phyloP scores from a whole-genome alignment of 2,113 vertebrate species.

The Porphyrio hochstetteri region DNA sequence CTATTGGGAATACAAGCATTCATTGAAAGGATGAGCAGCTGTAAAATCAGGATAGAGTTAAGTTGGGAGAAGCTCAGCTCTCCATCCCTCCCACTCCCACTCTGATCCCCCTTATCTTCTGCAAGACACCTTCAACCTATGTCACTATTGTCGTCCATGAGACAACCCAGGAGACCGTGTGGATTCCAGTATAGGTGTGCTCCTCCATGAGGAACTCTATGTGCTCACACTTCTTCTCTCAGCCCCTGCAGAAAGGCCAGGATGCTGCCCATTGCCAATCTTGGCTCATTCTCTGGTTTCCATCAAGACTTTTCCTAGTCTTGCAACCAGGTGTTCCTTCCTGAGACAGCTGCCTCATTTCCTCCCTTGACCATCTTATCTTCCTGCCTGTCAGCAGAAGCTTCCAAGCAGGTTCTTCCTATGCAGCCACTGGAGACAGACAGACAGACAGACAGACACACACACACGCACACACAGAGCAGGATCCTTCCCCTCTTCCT shows the following conservation, averaged over 20 bases:
- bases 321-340: background rate
- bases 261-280: background rate
- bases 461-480: background rate
- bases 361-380: background rate
- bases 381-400: background rate
- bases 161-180: background rate
- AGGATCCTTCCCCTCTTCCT: background rate
- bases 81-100: background rate
- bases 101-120: background rate
- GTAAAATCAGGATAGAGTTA: background rate
- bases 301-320: background rate
- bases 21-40: background rate
- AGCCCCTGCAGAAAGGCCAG: background rate
- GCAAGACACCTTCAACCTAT: background rate
- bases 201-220: background rate
- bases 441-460: background rate
- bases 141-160: background rate
- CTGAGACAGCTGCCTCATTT: background rate
- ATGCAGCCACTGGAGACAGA: background rate
- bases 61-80: background rate
- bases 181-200: background rate
- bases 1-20: background rate
- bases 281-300: background rate
- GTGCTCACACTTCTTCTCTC: background rate
- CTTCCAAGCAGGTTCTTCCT: background rate